Percentiles rank a stretch among this genome's conserved stretches.
Conservation (phyloP, 2,888 invertebrate genomes). For the Lysandra coridon region DNA sequence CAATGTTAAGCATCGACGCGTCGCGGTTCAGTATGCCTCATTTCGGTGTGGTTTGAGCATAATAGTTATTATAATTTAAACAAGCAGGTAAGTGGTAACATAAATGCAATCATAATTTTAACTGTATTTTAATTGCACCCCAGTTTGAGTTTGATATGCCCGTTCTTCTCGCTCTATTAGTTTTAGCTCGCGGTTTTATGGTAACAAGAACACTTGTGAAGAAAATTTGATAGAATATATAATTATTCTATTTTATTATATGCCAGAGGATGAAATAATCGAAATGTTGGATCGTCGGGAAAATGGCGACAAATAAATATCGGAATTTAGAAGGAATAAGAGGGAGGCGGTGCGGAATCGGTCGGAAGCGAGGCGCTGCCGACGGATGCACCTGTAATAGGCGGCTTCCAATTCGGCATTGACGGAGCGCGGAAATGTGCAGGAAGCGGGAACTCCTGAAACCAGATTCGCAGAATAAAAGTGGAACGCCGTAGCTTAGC, state of each 20-base stretch:
- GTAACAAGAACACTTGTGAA: too few species aligned
- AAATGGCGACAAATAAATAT: constrained; percentile 33
- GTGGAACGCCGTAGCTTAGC: background rate
- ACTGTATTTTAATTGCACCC: too few species aligned
- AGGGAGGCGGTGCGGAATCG: constrained; percentile 34
- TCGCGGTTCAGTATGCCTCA: too few species aligned
- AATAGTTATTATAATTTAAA: too few species aligned
- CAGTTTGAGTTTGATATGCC: too few species aligned
- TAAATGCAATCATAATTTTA: too few species aligned
- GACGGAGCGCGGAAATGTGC: constrained; percentile 34
- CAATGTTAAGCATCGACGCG: too few species aligned
- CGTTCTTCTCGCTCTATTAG: too few species aligned
- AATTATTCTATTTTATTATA: background rate
- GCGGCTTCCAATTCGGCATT: constrained; percentile 50
- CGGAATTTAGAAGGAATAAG: constrained; percentile 32
- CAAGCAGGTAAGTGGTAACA: too few species aligned
- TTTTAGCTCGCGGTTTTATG: too few species aligned
- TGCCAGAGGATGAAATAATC: background rate
- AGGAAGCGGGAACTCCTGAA: background rate
- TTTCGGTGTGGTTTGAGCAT: too few species aligned
- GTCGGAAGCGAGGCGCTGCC: constrained; percentile 46
- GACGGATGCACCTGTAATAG: constrained; percentile 57
- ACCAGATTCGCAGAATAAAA: background rate
- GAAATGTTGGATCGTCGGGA: background rate
- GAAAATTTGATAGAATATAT: too few species aligned